phyloP scores from a whole-genome alignment of 2,888 invertebrate species.

The Lasioglossum figueresi region DNA sequence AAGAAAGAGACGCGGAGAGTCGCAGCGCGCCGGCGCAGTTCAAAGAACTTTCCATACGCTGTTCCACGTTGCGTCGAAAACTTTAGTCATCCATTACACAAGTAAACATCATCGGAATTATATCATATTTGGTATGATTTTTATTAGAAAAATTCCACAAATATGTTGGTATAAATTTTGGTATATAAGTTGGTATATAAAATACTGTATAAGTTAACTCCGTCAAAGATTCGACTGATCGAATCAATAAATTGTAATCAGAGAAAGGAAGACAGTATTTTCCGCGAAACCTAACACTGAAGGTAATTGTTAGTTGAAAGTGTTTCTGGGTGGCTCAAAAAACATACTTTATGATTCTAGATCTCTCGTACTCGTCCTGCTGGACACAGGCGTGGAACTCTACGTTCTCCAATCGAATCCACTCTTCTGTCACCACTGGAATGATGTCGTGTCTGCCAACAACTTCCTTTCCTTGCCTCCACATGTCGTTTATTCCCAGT shows the following conservation, averaged over 20 bases:
- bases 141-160: no score
- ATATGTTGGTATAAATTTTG: no score
- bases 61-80: no score
- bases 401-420: slow-evolving; percentile 97
- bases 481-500: slow-evolving; percentile 98
- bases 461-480: slow-evolving; percentile 99
- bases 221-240: background rate
- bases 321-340: background rate
- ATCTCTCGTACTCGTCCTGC: slow-evolving; percentile 93
- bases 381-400: slow-evolving; percentile 98
- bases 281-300: background rate
- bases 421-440: slow-evolving; percentile 99
- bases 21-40: no score
- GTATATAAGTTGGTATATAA: no score
- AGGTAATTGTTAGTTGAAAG: background rate
- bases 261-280: background rate
- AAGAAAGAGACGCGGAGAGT: no score
- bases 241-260: background rate
- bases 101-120: no score
- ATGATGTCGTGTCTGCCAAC: slow-evolving; percentile 99
- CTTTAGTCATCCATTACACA: no score
- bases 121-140: no score
- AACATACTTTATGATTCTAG: slow-evolving; percentile 92
- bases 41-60: no score
- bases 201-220: no score